A percentile compares a stretch with the other conserved stretches of the same genome.
phyloP scores from a whole-genome alignment of 2,113 vertebrate genomes.

The Pristiophorus japonicus region DNA sequence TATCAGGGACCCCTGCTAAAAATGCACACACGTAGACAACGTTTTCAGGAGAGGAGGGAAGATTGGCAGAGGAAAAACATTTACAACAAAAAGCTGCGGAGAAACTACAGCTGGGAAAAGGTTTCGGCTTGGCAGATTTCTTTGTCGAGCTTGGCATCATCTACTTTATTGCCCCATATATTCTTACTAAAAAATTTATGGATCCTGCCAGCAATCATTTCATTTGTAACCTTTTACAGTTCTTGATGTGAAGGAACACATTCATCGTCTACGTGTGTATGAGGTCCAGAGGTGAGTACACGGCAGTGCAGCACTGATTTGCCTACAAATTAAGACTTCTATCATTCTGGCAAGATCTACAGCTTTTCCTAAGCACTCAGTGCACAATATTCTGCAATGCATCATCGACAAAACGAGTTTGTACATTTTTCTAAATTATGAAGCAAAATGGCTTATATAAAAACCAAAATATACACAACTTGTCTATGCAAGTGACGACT shows the following conservation, averaged over 20 bases:
- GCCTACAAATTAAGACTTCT: not conserved
- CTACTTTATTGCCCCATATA: not conserved
- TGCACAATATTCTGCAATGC: not conserved
- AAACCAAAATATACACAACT: not conserved
- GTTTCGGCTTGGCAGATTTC: not conserved
- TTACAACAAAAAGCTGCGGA: not conserved
- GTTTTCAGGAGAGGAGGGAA: not conserved
- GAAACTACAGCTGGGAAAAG: not conserved
- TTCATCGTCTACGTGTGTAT: not conserved
- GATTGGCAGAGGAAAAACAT: not conserved
- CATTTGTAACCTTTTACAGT: not conserved
- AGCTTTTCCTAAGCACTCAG: not conserved
- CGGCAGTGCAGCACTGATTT: not conserved
- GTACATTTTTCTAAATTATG: no score
- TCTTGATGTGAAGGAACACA: not conserved
- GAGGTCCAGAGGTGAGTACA: not conserved
- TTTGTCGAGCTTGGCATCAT: not conserved
- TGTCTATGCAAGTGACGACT: not conserved
- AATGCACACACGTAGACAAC: not conserved
- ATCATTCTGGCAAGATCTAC: not conserved
- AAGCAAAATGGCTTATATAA: not conserved
- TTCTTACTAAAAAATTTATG: not conserved
- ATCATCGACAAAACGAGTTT: no score
- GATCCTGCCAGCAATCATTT: not conserved
- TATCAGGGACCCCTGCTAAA: not conserved